Percentiles rank a stretch among this genome's conserved stretches.
These are phyloP conservation scores for Diabrotica virgifera DNA, from an alignment of 1,140 invertebrate species.

Conservation along the genomic window DNA sequence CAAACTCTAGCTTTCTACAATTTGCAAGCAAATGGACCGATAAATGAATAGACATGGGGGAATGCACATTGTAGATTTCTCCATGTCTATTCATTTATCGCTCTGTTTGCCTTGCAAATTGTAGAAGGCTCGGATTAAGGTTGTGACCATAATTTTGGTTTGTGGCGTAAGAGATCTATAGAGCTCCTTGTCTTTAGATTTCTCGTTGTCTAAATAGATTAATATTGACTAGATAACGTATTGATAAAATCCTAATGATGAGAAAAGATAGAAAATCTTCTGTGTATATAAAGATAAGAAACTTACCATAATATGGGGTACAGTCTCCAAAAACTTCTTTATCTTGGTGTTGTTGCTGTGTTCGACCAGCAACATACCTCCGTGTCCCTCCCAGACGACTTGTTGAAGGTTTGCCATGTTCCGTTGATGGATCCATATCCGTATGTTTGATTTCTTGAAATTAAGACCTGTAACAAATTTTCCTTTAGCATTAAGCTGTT, in stretches of 20 bases:
- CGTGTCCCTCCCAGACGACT: conserved; percentile 85
- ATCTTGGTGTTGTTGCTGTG: conserved; percentile 79
- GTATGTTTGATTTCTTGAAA: conserved; percentile 80
- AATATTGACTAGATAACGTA: not conserved
- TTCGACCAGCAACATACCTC: conserved; percentile 72
- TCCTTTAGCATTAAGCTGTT: too few relatives aligned
- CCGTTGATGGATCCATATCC: conserved; percentile 89
- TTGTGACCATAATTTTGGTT: too few relatives aligned
- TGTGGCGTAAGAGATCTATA: too few relatives aligned
- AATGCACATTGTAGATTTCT: too few relatives aligned
- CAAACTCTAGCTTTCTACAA: too few relatives aligned
- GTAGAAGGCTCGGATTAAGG: too few relatives aligned
- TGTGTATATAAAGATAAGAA: not conserved
- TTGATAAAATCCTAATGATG: not conserved
- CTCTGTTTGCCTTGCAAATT: too few relatives aligned
- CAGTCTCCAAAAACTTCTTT: conserved; percentile 76
- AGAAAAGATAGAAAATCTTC: not conserved
- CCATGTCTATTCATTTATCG: too few relatives aligned
- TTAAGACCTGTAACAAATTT: conserved; percentile 55
- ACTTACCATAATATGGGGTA: conserved; percentile 83
- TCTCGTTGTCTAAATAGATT: too few relatives aligned
- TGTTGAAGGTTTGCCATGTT: conserved; percentile 78
- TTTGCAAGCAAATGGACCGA: too few relatives aligned
- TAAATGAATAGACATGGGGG: too few relatives aligned
- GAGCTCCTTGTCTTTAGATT: too few relatives aligned